These are phyloP conservation scores for Dreissena rostriformis DNA, from an alignment of 1,140 invertebrate genomes.

Conservation along the genomic window DNA sequence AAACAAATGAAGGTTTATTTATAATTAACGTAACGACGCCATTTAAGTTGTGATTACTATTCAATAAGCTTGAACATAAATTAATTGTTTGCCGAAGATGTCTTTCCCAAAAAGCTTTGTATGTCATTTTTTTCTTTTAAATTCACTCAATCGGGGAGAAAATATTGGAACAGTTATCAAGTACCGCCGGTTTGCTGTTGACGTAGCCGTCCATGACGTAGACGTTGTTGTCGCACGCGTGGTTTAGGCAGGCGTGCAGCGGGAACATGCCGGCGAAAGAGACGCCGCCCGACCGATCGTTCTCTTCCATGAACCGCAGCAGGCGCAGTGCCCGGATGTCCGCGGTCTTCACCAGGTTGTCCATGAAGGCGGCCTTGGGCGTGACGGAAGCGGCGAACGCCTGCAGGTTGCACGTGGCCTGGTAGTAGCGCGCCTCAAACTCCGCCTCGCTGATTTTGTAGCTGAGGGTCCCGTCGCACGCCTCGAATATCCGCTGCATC, in stretches of 20 bases:
- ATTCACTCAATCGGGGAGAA: too few species aligned
- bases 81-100: too few species aligned
- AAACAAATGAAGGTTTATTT: too few species aligned
- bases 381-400: slow-evolving; percentile 70
- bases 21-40: too few species aligned
- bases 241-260: slow-evolving; percentile 76
- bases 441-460: slow-evolving; percentile 72
- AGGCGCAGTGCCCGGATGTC: slow-evolving; percentile 56
- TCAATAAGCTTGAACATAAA: too few species aligned
- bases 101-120: too few species aligned
- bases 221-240: slow-evolving; percentile 76
- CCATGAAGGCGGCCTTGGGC: slow-evolving; percentile 71
- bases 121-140: too few species aligned
- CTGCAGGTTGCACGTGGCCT: slow-evolving; percentile 77
- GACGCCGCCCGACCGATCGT: slow-evolving; percentile 60
- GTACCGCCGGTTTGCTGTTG: slow-evolving; percentile 62
- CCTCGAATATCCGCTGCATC: slow-evolving; percentile 68
- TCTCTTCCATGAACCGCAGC: slow-evolving; percentile 65
- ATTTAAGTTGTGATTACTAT: too few species aligned
- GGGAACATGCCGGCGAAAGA: slow-evolving; percentile 75
- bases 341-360: slow-evolving; percentile 60
- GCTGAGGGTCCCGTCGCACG: slow-evolving; percentile 65
- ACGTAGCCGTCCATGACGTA: slow-evolving; percentile 72
- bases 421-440: slow-evolving; percentile 75
- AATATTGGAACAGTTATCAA: too few species aligned